phyloP scores from a whole-genome alignment of 2,113 vertebrate genomes.

The Gymnorhina tibicen region DNA sequence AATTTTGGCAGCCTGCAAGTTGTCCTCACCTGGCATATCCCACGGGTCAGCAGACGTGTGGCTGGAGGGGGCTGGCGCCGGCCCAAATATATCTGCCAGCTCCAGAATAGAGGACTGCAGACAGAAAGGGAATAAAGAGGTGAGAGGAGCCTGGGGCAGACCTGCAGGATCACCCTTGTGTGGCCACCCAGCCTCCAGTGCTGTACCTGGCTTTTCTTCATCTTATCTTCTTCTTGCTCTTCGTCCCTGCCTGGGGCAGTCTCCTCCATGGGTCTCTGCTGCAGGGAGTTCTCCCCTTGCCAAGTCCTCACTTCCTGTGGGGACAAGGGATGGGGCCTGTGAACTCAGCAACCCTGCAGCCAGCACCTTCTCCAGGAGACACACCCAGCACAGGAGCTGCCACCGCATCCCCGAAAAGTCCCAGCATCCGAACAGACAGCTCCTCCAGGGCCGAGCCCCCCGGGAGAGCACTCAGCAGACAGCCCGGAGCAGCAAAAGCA shows the following conservation, averaged over 20 bases:
- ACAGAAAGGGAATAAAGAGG: slow-evolving; percentile 12
- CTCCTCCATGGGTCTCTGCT: slow-evolving; percentile 77
- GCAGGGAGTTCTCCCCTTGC: slow-evolving; percentile 81
- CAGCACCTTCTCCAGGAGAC: not conserved
- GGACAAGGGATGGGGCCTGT: not conserved
- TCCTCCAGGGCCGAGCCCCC: not conserved
- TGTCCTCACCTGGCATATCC: slow-evolving; percentile 75
- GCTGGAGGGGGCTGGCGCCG: slow-evolving; percentile 69
- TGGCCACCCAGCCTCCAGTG: not conserved
- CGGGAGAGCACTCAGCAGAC: not conserved
- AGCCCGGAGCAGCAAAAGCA: slow-evolving; percentile 19
- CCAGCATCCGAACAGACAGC: not conserved
- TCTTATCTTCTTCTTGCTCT: slow-evolving; percentile 78
- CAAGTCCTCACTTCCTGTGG: slow-evolving; percentile 86
- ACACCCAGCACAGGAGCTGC: slow-evolving; percentile 15
- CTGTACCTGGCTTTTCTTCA: slow-evolving; percentile 76
- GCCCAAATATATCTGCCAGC: slow-evolving; percentile 88
- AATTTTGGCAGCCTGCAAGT: not conserved
- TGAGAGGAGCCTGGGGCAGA: not conserved
- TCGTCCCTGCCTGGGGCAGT: slow-evolving; percentile 72
- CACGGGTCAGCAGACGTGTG: slow-evolving; percentile 78
- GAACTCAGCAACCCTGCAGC: not conserved
- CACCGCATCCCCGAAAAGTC: not conserved
- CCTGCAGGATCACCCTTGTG: rapidly evolving
- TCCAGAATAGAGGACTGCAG: slow-evolving; percentile 89